Base-by-base conservation (phyloP, 2,113 vertebrate species). In the Tiliqua scincoides region DNA sequence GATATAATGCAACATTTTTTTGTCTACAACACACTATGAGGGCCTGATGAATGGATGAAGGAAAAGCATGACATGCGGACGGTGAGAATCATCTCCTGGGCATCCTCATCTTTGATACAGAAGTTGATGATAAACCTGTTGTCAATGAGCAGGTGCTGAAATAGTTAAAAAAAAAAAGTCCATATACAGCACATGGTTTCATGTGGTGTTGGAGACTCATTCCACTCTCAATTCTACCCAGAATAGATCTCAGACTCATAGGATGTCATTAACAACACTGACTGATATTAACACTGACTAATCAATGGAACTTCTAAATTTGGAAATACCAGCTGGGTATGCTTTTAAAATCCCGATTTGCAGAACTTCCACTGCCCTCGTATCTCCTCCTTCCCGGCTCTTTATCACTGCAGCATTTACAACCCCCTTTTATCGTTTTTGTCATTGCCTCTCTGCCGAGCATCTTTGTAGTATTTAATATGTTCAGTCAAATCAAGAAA, bases 381-480 rank as follows among this genome's bases (percentile, higher is more conserved):
- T 78, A 86, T 92, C 40, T 71, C 80, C 1, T 21, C 18, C 87
- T 14, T 57, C 40, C 72, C 70, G 48, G 68, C 68, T 73, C 78
- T 80, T 77, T 74, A 65, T 54, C 59, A 63, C 30, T 35, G 70
- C 63, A 30, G 21, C n/a, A 63, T 81, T 80, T 79, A 48, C 10
- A 63, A 27, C 30, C 77, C 15, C 72, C 63, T 84, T n/a, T 75
- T 74, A 83, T 17, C 4, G 32, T 81, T 32, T 85, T 94, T 68
- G 79, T 87, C 68, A 40, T 72, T 82, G 84, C 83, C 67, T 14
- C 48, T 48, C 78, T 85, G 77, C 83, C 71, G 78, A n/a, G n/a
- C 71, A 23, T 71, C 57, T 43, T 43, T 75, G 88, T 70, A 90
- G 62, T 68, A 85, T 89, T 93, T 90, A 91, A 93, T 93, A 88